A percentile compares a stretch with the other conserved stretches of the same genome.
Conservation (phyloP, 2,797 vertebrate genomes). For the Galago senegalensis region DNA sequence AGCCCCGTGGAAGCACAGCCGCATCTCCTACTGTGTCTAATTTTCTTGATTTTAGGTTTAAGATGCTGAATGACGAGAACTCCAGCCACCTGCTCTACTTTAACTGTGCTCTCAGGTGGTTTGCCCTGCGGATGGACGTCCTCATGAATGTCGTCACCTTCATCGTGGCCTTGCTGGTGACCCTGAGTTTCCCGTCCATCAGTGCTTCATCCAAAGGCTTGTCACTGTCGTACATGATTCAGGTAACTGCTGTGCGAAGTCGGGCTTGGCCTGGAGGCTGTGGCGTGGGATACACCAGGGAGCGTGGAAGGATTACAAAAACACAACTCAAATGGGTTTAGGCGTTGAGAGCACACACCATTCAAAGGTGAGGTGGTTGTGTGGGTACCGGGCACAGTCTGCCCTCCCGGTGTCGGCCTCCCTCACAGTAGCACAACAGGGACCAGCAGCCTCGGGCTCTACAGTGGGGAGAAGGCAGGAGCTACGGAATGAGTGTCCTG, state of each 20-base stretch:
- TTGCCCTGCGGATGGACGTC: slow-evolving; percentile 91
- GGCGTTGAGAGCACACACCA: rapidly evolving
- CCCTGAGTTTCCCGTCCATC: slow-evolving; percentile 86
- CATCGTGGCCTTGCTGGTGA: slow-evolving; percentile 89
- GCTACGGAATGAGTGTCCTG: too few species aligned
- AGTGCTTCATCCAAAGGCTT: slow-evolving; percentile 91
- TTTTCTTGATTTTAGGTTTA: slow-evolving; percentile 89
- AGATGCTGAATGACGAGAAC: slow-evolving; percentile 90
- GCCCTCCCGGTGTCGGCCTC: background rate
- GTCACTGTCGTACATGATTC: slow-evolving; percentile 92
- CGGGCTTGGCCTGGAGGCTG: background rate
- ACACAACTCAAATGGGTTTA: background rate
- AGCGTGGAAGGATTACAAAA: background rate
- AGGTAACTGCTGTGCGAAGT: slow-evolving; percentile 86
- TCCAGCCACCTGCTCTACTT: slow-evolving; percentile 91
- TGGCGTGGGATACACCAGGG: background rate
- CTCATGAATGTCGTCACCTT: slow-evolving; percentile 88
- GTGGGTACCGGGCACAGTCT: background rate
- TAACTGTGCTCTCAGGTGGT: slow-evolving; percentile 91
- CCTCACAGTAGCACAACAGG: background rate
- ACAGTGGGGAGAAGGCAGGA: background rate
- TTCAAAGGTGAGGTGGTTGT: background rate
- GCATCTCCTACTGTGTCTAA: background rate
- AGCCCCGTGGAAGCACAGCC: background rate
- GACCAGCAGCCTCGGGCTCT: background rate